These are phyloP conservation scores for Desoria tigrina DNA, from an alignment of 2,888 invertebrate genomes.

Conservation along the genomic window DNA sequence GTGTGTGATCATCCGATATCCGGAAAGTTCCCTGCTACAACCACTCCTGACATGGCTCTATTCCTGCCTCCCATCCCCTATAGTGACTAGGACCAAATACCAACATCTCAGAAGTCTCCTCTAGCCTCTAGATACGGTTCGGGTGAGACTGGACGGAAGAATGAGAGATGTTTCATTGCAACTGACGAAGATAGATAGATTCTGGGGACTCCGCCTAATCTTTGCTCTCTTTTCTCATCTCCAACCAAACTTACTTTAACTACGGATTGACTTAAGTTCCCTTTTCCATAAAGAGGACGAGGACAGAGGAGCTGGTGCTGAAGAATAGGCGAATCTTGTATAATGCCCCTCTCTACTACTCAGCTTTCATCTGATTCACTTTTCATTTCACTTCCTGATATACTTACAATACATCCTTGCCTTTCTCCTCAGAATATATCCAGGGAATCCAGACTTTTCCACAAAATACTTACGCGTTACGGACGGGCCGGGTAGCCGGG, in stretches of 20 bases:
- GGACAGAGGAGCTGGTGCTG: background rate
- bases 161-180: slow-evolving; percentile 50
- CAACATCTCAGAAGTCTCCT: too few species aligned
- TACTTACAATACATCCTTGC: background rate
- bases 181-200: slow-evolving; percentile 53
- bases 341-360: background rate
- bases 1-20: too few species aligned
- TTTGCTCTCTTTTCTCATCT: slow-evolving; percentile 47
- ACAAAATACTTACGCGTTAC: too few species aligned
- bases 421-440: too few species aligned
- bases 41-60: too few species aligned
- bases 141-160: slow-evolving; percentile 46
- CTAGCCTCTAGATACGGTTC: too few species aligned
- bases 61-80: too few species aligned
- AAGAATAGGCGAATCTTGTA: background rate
- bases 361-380: background rate
- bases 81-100: too few species aligned
- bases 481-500: too few species aligned
- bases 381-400: background rate
- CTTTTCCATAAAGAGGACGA: background rate
- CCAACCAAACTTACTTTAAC: slow-evolving; percentile 3
- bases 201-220: slow-evolving; percentile 51
- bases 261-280: slow-evolving; percentile 16
- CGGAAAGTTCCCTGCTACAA: too few species aligned
- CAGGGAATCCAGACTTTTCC: too few species aligned